These are phyloP conservation scores for Phacellophora camtschatica DNA, from an alignment of 30 jellyfish, hydroid and myxozoan species.

Conservation along the genomic window DNA sequence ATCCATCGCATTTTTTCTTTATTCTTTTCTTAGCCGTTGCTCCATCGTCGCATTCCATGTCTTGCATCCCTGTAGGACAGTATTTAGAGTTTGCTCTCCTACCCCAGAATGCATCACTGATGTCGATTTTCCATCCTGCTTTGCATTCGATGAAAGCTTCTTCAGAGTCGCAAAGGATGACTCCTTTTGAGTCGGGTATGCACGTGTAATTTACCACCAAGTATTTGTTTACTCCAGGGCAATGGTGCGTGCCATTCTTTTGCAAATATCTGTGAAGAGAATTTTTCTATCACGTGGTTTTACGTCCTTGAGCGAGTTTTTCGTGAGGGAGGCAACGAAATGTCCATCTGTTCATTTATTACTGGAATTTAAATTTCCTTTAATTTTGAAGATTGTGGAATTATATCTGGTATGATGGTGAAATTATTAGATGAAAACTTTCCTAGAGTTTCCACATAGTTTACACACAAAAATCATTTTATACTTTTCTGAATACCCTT, in stretches of 20 bases:
- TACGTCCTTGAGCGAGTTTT: too few species aligned
- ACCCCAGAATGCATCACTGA: slow-evolving; percentile 98
- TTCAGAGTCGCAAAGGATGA: slow-evolving; percentile 89
- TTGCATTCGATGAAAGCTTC: slow-evolving; percentile 80
- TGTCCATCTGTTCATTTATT: too few species aligned
- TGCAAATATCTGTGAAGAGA: slow-evolving; percentile 65
- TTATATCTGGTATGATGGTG: too few species aligned
- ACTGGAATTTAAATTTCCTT: too few species aligned
- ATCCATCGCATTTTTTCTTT: slow-evolving; percentile 83
- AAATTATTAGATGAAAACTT: too few species aligned
- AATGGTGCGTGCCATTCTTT: slow-evolving; percentile 85
- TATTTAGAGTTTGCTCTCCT: slow-evolving; percentile 75
- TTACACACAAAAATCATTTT: too few species aligned
- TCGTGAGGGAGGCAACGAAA: too few species aligned
- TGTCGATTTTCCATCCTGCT: slow-evolving; percentile 94
- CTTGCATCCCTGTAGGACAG: slow-evolving; percentile 84
- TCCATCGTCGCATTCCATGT: slow-evolving; percentile 89
- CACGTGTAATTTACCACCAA: slow-evolving; percentile 90
- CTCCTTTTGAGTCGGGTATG: slow-evolving; percentile 95
- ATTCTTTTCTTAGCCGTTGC: slow-evolving; percentile 64
- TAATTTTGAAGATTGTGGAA: too few species aligned
- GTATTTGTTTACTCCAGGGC: slow-evolving; percentile 97
- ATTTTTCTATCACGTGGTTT: too few species aligned
- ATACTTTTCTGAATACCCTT: too few species aligned
- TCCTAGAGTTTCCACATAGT: too few species aligned